Base-by-base conservation (phyloP, 2,113 vertebrate genomes). In the Chionomys nivalis region DNA sequence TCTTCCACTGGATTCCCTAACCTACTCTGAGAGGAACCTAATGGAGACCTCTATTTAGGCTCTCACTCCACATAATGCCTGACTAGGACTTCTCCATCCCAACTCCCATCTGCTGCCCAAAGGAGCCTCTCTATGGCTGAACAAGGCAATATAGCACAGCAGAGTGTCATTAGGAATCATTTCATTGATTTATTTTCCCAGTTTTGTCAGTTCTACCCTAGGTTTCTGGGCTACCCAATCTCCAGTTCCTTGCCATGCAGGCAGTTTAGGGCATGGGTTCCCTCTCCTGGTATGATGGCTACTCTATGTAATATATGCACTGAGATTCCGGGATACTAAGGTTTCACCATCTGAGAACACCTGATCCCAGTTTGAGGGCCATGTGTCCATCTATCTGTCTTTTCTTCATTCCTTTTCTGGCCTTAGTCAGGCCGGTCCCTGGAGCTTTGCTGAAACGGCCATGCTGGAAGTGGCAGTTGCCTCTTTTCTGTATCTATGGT, bases 81-180 rank as follows among this genome's bases (percentile, higher is more conserved):
- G 19, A 73, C n/a, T 39, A 1, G 70, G 33, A 0, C 3, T 0
- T 73, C n/a, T 73, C 19, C 9, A 0, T 3, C 0, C 70, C n/a
- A n/a, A 73, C 70, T 73, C 36, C 17, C 70, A 72, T 72, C 36
- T 72, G 7, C 19, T 39, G 19, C 17, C 3, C 7, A 19, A 72
- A 21, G 70, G 36, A 72, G 1, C 36, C 19, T 39, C 70, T 39
- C 70, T 73, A n/a, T 73, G 70, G 21, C n/a, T 73, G n/a, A 21
- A 23, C 70, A 73, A 73, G 8, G 8, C n/a, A 73, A 19, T n/a
- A 70, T 6, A 39, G n/a, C 39, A 73, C 8, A 73, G 36, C 70
- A 39, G 70, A 39, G 0, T 73, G 23, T 39, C n/a, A 39, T 73
- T 23, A 73, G 8, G 36, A 73, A 73, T 39, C 17, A 73, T 39